Evolutionary conservation across 23 tunicate genomes (phyloP).

Genomic region (Phallusia fumigata): DNA sequence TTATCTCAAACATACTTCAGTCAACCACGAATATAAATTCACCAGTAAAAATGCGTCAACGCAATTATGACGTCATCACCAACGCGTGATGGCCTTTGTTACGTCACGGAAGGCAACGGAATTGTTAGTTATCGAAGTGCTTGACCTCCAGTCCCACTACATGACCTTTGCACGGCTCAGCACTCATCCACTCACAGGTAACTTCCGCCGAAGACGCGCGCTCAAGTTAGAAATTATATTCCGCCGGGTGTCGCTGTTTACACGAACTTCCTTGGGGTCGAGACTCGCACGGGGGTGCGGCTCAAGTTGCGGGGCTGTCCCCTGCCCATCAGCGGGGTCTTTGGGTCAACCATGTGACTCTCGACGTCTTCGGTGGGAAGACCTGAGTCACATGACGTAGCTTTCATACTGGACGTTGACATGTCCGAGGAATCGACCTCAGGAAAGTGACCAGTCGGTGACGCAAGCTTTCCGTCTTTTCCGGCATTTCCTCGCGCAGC

Average conservation of each 20-base stretch:
- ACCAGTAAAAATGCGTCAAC: no score
- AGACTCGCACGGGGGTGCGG: constrained; percentile 10
- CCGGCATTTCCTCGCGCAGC: not conserved
- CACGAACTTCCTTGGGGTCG: constrained; percentile 17
- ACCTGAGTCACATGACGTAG: constrained; percentile 92
- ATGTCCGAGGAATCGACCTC: constrained; percentile 52
- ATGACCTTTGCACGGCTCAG: no score
- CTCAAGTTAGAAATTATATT: no score
- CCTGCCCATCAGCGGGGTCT: constrained; percentile 17
- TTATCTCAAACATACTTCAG: no score
- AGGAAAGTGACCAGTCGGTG: constrained; percentile 26
- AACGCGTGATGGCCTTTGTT: no score
- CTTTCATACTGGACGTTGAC: constrained; percentile 60
- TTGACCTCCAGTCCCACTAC: no score
- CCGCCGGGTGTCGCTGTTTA: not conserved
- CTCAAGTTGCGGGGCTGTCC: constrained; percentile 1
- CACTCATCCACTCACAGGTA: no score
- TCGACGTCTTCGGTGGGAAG: constrained; percentile 73
- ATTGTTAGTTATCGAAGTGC: no score
- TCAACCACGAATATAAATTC: no score
- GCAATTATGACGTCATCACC: no score
- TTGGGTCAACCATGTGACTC: constrained; percentile 15
- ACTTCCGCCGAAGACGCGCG: no score
- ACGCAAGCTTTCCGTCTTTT: not conserved
- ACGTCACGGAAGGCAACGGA: no score